Percentiles rank a stretch among this genome's conserved stretches.
Conservation (phyloP, 2,797 vertebrate species). For the Dryobates pubescens region DNA sequence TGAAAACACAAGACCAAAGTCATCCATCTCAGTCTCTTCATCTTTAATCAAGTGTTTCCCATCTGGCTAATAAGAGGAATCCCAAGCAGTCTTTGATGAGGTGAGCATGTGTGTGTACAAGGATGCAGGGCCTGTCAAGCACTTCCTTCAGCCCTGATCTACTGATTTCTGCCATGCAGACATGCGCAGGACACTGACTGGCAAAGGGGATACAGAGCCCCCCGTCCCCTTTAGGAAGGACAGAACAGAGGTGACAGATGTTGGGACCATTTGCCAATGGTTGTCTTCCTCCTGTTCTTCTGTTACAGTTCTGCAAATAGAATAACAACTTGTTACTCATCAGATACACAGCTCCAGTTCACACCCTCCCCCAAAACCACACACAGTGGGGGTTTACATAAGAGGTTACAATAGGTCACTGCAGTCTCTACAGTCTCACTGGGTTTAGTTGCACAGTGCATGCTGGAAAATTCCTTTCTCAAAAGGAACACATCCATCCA, state of each 20-base stretch:
- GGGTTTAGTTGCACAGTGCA: not conserved
- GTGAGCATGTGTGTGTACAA: not conserved
- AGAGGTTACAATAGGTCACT: not conserved
- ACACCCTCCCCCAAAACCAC: not conserved
- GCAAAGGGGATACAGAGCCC: not conserved
- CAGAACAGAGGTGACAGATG: not conserved
- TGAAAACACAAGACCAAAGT: not conserved
- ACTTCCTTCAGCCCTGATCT: not conserved
- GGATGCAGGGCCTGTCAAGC: not conserved
- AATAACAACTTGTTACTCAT: conserved; percentile 10
- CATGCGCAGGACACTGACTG: not conserved
- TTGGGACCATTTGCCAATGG: not conserved
- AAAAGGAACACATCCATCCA: not conserved
- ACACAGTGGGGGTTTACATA: not conserved
- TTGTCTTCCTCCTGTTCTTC: conserved; percentile 27
- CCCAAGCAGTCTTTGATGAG: conserved; percentile 38
- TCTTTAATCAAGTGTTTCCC: conserved; percentile 58
- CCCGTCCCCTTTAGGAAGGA: not conserved
- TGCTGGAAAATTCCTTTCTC: not conserved
- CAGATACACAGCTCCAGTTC: not conserved
- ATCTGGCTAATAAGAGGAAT: conserved; percentile 3
- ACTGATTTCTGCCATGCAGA: not conserved
- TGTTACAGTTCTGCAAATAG: conserved; percentile 34
- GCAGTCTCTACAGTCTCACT: not conserved
- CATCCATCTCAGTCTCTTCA: not conserved